A percentile compares a stretch with the other conserved stretches of the same genome.
Conservation (phyloP, 2,888 invertebrate species). For the Nomada fabriciana region DNA sequence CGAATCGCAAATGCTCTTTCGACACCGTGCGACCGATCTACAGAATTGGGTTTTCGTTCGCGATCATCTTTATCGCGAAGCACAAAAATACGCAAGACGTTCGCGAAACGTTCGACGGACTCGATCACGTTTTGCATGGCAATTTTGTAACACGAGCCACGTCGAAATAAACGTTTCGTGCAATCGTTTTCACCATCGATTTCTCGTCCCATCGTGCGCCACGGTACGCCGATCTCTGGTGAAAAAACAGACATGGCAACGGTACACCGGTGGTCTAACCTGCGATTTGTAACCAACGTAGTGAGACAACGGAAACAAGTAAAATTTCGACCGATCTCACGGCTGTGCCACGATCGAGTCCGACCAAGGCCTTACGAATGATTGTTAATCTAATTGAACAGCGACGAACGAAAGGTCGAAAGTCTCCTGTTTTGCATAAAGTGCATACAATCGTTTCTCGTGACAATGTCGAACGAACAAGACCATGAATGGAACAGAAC, state of each 20-base stretch:
- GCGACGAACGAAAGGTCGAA: constrained; percentile 10
- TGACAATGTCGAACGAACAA: background rate
- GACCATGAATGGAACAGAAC: background rate
- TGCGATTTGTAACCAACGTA: constrained; percentile 48
- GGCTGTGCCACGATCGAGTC: constrained; percentile 14
- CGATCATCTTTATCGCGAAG: background rate
- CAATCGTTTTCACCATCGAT: constrained; percentile 64
- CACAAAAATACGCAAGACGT: background rate
- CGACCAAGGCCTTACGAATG: constrained; percentile 8
- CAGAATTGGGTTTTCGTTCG: constrained; percentile 41
- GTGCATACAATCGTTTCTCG: background rate
- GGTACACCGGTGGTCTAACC: constrained; percentile 9
- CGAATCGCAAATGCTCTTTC: constrained; percentile 19
- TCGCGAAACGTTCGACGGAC: background rate
- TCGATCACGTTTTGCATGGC: constrained; percentile 5
- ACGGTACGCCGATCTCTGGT: constrained; percentile 28
- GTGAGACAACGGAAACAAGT: constrained; percentile 29
- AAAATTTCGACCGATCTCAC: constrained; percentile 53
- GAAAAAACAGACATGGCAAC: constrained; percentile 46
- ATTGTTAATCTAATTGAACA: constrained; percentile 25
- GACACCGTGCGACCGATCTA: constrained; percentile 10
- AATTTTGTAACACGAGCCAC: constrained; percentile 33
- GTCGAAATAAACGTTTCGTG: constrained; percentile 38
- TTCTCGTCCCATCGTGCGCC: constrained; percentile 52
- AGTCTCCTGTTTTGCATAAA: background rate